phyloP scores from a whole-genome alignment of 2,113 vertebrate species.

The Camelus dromedarius region DNA sequence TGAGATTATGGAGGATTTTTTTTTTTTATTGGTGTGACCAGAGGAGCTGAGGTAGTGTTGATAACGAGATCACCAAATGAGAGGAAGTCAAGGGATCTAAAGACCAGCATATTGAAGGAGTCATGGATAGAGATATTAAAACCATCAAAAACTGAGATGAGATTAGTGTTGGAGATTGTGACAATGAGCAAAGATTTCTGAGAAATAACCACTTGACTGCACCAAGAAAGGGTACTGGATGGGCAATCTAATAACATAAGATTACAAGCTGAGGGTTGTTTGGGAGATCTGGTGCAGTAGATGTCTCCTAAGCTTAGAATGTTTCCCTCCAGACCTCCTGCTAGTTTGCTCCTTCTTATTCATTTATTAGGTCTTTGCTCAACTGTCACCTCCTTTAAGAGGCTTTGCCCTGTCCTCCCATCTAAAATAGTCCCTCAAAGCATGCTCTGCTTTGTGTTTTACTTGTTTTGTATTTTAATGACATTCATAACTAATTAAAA shows the following conservation, averaged over 20 bases:
- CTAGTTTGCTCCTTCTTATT: neutral
- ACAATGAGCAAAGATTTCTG: neutral
- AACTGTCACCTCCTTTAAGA: neutral
- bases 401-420: neutral
- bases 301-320: neutral
- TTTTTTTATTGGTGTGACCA: neutral
- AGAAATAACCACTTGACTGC: neutral
- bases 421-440: neutral
- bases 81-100: neutral
- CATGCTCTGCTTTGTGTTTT: neutral
- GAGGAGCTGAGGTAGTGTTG: neutral
- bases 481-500: neutral
- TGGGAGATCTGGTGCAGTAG: neutral
- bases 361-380: neutral
- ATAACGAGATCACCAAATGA: neutral
- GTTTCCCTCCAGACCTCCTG: neutral
- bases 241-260: neutral
- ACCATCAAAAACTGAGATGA: neutral
- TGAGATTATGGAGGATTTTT: neutral
- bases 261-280: neutral
- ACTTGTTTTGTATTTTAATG: slow-evolving; percentile 11
- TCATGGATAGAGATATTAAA: neutral
- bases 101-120: neutral
- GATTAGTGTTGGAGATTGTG: neutral
- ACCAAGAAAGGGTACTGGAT: neutral